phyloP scores from a whole-genome alignment of 2,888 invertebrate species.

The Conistra vaccinii region DNA sequence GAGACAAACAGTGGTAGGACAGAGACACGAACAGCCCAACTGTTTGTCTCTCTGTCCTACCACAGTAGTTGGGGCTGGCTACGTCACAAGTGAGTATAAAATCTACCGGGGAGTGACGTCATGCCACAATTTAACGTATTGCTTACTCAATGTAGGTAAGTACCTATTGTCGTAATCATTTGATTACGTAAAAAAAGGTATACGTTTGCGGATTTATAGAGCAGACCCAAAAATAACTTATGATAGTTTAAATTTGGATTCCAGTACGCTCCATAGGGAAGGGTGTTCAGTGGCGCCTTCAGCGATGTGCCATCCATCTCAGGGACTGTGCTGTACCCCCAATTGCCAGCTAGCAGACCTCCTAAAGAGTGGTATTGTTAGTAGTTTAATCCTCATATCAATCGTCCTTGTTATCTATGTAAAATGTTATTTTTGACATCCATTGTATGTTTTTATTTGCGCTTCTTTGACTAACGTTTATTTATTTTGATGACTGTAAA shows the following conservation, averaged over 20 bases:
- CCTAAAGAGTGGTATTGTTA: conserved; percentile 82
- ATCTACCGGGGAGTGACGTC: no score
- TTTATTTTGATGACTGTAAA: not conserved
- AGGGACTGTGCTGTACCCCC: conserved; percentile 87
- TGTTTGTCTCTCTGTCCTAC: no score
- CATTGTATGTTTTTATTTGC: conserved; percentile 23
- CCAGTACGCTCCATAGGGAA: conserved; percentile 81
- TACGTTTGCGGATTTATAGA: not conserved
- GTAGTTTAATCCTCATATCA: conserved; percentile 67
- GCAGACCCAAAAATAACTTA: conserved; percentile 20
- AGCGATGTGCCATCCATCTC: conserved; percentile 88
- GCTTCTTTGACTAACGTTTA: not conserved
- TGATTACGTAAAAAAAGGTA: no score
- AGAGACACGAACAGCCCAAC: no score
- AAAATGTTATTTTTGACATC: conserved; percentile 40
- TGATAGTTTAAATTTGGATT: conserved; percentile 16
- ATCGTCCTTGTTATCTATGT: conserved; percentile 43
- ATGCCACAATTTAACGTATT: no score
- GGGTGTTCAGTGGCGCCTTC: conserved; percentile 86
- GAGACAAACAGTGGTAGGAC: no score
- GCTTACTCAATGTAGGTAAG: no score
- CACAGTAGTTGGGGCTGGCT: no score
- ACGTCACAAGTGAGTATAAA: no score
- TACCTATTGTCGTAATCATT: no score
- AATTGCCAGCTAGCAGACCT: conserved; percentile 84